Conservation (phyloP, 2,113 vertebrate species). For the Ptyas mucosa region DNA sequence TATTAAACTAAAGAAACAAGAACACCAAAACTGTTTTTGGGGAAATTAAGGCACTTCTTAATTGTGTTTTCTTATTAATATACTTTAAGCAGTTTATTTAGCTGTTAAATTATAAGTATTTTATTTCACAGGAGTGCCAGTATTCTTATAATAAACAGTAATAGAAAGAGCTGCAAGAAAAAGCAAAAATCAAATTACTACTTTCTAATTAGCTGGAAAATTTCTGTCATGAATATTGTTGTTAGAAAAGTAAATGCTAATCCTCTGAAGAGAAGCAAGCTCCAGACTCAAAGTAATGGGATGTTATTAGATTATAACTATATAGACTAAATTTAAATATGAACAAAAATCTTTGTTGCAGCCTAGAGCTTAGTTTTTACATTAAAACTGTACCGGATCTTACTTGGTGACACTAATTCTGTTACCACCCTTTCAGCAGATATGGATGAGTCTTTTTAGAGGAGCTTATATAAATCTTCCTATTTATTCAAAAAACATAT, state of each 20-base stretch:
- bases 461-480: neutral
- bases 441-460: neutral
- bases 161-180: conserved; percentile 17
- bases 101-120: conserved; percentile 42
- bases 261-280: neutral
- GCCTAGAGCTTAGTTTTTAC: conserved; percentile 35
- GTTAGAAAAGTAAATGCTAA: conserved; percentile 27
- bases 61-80: conserved; percentile 15
- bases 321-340: conserved; percentile 34
- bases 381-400: neutral
- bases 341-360: conserved; percentile 27
- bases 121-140: conserved; percentile 13
- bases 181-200: conserved; percentile 9
- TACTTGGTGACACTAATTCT: neutral
- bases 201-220: neutral
- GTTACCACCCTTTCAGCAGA: neutral
- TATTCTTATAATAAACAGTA: conserved; percentile 24
- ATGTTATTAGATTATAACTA: conserved; percentile 49
- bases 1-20: neutral
- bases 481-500: neutral
- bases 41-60: neutral
- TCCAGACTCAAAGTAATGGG: neutral
- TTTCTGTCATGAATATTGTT: conserved; percentile 20
- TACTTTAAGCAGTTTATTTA: conserved; percentile 15
- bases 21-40: conserved; percentile 8